phyloP scores from a whole-genome alignment of 2,113 vertebrate genomes.

The Riparia riparia region DNA sequence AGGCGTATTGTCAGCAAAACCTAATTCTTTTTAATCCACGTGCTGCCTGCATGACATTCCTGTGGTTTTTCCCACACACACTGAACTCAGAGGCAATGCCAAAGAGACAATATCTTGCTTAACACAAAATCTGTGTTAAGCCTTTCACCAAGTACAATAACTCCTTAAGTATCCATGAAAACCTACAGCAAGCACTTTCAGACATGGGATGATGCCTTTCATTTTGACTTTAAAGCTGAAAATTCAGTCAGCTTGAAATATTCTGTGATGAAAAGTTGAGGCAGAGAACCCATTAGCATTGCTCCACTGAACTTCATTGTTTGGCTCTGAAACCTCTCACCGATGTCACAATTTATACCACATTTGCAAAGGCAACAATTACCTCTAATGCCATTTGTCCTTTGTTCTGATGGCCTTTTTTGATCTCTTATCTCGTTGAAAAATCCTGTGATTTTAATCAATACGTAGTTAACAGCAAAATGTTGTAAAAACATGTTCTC shows the following conservation, averaged over 20 bases:
- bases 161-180: background rate
- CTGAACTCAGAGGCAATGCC: background rate
- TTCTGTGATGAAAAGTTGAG: background rate
- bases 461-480: conserved; percentile 3
- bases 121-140: conserved; percentile 6
- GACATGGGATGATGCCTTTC: background rate
- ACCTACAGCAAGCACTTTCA: background rate
- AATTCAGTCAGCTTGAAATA: background rate
- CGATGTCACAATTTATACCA: fast-evolving
- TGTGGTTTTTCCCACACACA: background rate
- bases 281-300: background rate
- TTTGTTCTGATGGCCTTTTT: background rate
- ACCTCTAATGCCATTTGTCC: background rate
- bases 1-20: conserved; percentile 28
- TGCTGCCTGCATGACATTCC: background rate
- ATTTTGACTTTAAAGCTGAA: background rate
- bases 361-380: background rate
- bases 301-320: background rate
- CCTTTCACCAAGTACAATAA: background rate
- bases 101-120: background rate
- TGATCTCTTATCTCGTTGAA: background rate
- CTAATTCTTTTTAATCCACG: conserved; percentile 35
- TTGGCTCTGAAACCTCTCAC: background rate
- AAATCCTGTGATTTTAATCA: background rate
- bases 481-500: conserved; percentile 20